Percentiles rank a stretch among this genome's conserved stretches.
These are phyloP conservation scores for Leptinotarsa tumamoca DNA, from an alignment of 2,888 invertebrate genomes.

Conservation along the genomic window DNA sequence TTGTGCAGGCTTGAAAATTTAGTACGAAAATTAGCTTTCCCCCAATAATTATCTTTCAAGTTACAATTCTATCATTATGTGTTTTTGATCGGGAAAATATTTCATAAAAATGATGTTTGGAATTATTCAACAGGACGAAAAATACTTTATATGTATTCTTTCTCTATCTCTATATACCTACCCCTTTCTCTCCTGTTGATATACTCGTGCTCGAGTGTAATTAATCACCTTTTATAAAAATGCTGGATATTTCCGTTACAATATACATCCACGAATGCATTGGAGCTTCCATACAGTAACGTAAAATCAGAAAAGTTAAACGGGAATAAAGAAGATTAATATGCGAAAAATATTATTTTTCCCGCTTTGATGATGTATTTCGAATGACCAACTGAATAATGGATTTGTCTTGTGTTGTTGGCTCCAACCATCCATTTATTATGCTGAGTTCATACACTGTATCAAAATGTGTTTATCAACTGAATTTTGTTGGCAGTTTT, in stretches of 20 bases:
- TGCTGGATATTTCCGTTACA: conserved; percentile 2
- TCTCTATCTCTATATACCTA: background rate
- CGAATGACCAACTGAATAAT: background rate
- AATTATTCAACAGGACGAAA: background rate
- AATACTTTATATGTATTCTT: background rate
- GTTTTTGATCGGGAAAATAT: no score
- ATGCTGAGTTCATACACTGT: background rate
- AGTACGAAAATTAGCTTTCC: no score
- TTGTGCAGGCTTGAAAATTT: no score
- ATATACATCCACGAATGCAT: background rate
- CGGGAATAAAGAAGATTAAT: background rate
- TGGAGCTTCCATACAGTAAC: background rate
- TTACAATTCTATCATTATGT: no score
- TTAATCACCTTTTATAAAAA: background rate
- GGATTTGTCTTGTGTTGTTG: conserved; percentile 2
- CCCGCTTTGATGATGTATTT: background rate
- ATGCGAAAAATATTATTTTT: background rate
- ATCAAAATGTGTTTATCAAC: conserved; percentile 9
- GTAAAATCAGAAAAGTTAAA: background rate
- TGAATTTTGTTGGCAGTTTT: background rate
- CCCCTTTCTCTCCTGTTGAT: background rate
- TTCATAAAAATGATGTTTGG: background rate
- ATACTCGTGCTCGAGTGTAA: background rate
- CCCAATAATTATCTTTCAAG: no score
- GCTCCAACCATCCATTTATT: background rate